Percentiles rank a stretch among this genome's conserved stretches.
phyloP scores from a whole-genome alignment of 2,113 vertebrate species.

The Hepsetus odoe region DNA sequence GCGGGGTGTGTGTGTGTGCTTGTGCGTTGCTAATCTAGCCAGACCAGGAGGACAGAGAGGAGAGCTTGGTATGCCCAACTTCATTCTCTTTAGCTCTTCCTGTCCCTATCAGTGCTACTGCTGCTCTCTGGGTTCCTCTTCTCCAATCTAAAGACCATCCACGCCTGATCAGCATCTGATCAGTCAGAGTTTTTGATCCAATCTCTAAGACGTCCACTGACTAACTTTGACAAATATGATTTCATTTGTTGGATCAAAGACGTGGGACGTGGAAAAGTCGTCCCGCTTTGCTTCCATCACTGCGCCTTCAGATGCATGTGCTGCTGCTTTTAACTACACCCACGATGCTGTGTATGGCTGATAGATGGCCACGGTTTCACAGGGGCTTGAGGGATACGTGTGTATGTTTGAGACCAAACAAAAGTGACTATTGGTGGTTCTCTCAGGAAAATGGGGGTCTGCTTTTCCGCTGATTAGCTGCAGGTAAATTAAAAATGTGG shows the following conservation, averaged over 20 bases:
- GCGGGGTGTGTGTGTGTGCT: conserved; percentile 48
- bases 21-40: conserved; percentile 79
- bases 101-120: conserved; percentile 47
- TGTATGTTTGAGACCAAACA: background rate
- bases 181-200: background rate
- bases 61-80: conserved; percentile 84
- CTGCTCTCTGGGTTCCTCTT: conserved; percentile 16
- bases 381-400: background rate
- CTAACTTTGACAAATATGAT: background rate
- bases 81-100: conserved; percentile 57
- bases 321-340: conserved; percentile 3
- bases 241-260: conserved; percentile 13
- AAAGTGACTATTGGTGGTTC: background rate
- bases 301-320: conserved; percentile 17
- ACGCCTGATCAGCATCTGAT: background rate
- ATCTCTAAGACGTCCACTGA: background rate
- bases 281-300: background rate
- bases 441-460: no score
- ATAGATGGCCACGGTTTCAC: background rate
- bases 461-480: no score
- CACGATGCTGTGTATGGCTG: background rate
- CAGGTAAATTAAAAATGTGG: no score
- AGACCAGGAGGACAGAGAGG: conserved; percentile 80
- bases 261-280: no score
- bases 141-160: conserved; percentile 15